These are phyloP conservation scores for Catharus ustulatus DNA, from an alignment of 2,797 vertebrate genomes.

Conservation along the genomic window DNA sequence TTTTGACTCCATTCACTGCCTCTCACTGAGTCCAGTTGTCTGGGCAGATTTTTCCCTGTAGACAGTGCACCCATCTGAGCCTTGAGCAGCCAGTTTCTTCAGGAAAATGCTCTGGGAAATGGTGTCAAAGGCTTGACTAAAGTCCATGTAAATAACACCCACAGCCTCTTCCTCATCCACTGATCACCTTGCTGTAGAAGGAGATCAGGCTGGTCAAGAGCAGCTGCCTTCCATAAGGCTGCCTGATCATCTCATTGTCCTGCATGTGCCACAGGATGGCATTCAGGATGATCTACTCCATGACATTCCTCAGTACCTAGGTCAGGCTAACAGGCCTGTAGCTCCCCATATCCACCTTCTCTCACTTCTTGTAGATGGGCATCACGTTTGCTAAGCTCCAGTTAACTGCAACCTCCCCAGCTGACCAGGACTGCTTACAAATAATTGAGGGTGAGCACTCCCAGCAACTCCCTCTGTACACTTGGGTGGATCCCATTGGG, in stretches of 20 bases:
- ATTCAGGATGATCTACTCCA: background rate
- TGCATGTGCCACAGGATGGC: fast-evolving
- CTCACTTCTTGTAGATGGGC: background rate
- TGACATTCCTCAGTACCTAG: background rate
- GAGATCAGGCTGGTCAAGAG: background rate
- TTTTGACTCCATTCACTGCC: background rate
- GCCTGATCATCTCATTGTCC: background rate
- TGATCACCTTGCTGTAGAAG: background rate
- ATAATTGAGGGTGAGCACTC: background rate
- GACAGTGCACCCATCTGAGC: background rate
- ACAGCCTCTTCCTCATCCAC: background rate
- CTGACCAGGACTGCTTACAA: background rate
- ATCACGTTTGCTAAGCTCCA: background rate
- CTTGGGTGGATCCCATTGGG: background rate
- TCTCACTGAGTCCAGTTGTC: background rate
- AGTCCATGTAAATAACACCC: background rate
- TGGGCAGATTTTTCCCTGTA: background rate
- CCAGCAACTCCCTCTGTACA: background rate
- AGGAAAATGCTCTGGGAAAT: background rate
- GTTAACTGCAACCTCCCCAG: background rate
- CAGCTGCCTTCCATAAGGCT: background rate
- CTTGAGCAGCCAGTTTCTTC: background rate
- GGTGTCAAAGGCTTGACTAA: background rate
- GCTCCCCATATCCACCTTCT: background rate
- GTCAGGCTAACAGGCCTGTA: background rate